Percentiles rank a stretch among this genome's conserved stretches.
Conservation (phyloP, 2,888 invertebrate genomes). For the Serrognathus titanus region DNA sequence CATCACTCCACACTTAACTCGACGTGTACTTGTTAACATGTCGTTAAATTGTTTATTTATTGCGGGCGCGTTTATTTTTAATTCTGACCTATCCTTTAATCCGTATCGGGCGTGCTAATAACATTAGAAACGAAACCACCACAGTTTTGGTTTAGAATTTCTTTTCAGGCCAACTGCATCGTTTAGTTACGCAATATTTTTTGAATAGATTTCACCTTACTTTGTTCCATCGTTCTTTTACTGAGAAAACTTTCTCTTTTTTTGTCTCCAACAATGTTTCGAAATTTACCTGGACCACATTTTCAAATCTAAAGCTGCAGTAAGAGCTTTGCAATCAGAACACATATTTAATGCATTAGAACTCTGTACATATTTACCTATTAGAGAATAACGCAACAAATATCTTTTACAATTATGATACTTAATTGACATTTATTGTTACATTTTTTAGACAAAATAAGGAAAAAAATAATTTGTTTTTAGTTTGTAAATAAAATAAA, state of each 20-base stretch:
- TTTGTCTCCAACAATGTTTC: background rate
- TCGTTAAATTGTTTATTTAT: slow-evolving; percentile 1
- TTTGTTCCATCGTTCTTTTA: background rate
- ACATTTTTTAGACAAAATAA: too few species aligned
- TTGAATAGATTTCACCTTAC: background rate
- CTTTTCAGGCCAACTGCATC: background rate
- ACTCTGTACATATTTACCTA: too few species aligned
- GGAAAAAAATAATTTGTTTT: too few species aligned
- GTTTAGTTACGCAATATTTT: background rate
- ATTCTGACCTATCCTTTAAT: background rate
- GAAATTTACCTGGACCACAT: background rate
- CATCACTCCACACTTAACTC: slow-evolving; percentile 5
- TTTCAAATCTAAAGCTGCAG: background rate
- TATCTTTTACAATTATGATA: too few species aligned
- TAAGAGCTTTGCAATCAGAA: too few species aligned
- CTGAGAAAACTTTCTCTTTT: slow-evolving; percentile 1
- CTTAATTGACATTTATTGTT: too few species aligned
- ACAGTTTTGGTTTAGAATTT: too few species aligned
- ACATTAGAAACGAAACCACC: background rate
- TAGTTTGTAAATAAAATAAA: too few species aligned
- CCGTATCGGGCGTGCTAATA: background rate
- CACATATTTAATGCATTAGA: too few species aligned
- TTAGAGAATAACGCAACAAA: too few species aligned
- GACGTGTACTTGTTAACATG: slow-evolving; percentile 1
- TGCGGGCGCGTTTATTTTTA: background rate